Evolutionary conservation across 2,888 invertebrate species (phyloP).

Genomic region (Agrotis puta): DNA sequence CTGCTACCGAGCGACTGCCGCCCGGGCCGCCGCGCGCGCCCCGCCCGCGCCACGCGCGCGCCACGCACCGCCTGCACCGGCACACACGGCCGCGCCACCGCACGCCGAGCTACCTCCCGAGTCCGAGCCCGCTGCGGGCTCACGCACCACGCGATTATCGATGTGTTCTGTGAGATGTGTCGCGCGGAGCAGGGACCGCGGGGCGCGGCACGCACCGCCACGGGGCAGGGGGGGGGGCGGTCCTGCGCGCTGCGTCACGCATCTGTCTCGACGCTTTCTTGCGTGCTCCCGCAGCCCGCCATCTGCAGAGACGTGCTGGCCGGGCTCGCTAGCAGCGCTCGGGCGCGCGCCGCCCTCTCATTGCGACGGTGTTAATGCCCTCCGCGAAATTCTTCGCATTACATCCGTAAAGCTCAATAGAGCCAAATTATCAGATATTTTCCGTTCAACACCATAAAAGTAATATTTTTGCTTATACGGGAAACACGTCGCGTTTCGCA

Average conservation of each 20-base stretch:
- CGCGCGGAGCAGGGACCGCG: conserved; percentile 70
- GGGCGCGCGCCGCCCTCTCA: conserved; percentile 69
- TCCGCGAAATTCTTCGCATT: conserved; percentile 64
- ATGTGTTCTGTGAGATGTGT: conserved; percentile 85
- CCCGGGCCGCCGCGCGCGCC: conserved; percentile 85
- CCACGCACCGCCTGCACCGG: conserved; percentile 79
- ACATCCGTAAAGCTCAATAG: conserved; percentile 58
- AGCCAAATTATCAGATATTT: conserved; percentile 51
- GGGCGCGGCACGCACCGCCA: conserved; percentile 65
- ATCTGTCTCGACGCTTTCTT: conserved; percentile 87
- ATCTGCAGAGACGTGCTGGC: conserved; percentile 84
- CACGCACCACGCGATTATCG: conserved; percentile 88
- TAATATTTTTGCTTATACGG: conserved; percentile 32
- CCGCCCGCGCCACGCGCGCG: conserved; percentile 75
- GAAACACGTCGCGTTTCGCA: conserved; percentile 16
- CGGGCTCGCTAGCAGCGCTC: conserved; percentile 64
- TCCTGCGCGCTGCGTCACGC: conserved; percentile 91
- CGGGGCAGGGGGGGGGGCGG: conserved; percentile 72
- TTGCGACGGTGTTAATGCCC: conserved; percentile 78
- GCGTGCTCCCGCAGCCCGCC: conserved; percentile 85
- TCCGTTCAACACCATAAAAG: conserved; percentile 30
- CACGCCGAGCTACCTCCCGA: conserved; percentile 69
- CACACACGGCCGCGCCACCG: conserved; percentile 74
- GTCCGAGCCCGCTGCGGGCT: conserved; percentile 78
- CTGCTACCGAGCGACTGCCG: conserved; percentile 88